phyloP scores from a whole-genome alignment of 2,888 invertebrate genomes.

The Andrena minutula region DNA sequence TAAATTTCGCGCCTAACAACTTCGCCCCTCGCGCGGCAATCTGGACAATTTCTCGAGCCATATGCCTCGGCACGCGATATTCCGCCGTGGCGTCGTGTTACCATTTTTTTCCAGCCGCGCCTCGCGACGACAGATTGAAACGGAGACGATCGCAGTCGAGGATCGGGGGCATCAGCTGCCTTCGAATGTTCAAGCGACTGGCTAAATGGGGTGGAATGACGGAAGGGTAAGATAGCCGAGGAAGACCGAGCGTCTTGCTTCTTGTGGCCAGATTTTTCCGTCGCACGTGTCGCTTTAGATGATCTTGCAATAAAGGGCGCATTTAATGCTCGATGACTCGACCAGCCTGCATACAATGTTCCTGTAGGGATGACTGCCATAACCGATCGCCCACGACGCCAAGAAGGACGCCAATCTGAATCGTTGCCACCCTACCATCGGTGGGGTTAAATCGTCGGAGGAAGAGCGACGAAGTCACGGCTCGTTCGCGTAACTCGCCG shows the following conservation, averaged over 20 bases:
- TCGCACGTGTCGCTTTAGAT: neutral
- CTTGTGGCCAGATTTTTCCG: neutral
- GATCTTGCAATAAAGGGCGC: too few species aligned
- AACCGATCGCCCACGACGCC: neutral
- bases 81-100: constrained; percentile 35
- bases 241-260: too few species aligned
- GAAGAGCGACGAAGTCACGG: constrained; percentile 44
- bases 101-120: constrained; percentile 14
- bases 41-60: constrained; percentile 38
- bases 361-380: neutral
- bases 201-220: neutral
- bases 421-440: neutral
- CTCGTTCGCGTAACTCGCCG: constrained; percentile 24
- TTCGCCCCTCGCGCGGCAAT: constrained; percentile 25
- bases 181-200: constrained; percentile 7
- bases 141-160: constrained; percentile 5
- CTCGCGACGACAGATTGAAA: constrained; percentile 44
- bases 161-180: constrained; percentile 24
- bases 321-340: too few species aligned
- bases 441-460: constrained; percentile 36
- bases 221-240: neutral
- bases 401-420: neutral
- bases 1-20: constrained; percentile 42
- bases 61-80: constrained; percentile 56
- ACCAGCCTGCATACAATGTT: too few species aligned